A percentile compares a stretch with the other conserved stretches of the same genome.
Evolutionary conservation across 92 coral and sea anemone species (phyloP).

Genomic region (Hydrozoanthus gracilis): DNA sequence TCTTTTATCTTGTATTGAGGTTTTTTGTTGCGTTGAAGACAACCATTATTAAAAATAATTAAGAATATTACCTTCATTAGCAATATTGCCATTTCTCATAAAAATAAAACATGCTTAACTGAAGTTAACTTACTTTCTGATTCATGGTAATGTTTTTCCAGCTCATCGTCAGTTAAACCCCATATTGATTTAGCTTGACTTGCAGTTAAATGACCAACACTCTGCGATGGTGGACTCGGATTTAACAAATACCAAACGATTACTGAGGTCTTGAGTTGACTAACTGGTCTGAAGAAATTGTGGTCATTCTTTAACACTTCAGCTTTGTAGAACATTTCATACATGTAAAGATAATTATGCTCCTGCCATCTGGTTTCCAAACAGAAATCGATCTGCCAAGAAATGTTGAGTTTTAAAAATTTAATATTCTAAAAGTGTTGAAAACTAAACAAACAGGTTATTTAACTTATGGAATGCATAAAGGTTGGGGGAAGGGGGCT

Average conservation of each 20-base stretch:
- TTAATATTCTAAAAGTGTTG: not conserved
- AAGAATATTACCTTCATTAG: not conserved
- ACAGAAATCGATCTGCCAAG: slow-evolving; percentile 91
- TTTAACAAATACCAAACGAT: slow-evolving; percentile 98
- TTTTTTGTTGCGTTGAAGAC: not conserved
- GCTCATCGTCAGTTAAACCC: slow-evolving; percentile 96
- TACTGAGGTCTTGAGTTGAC: slow-evolving; percentile 98
- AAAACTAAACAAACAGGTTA: too few relatives aligned
- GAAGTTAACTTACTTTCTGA: slow-evolving; percentile 72
- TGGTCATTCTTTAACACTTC: slow-evolving; percentile 97
- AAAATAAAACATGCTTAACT: not conserved
- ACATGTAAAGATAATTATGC: slow-evolving; percentile 91
- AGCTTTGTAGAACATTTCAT: slow-evolving; percentile 98
- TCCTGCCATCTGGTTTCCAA: slow-evolving; percentile 93
- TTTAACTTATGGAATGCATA: not conserved
- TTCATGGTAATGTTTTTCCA: slow-evolving; percentile 90
- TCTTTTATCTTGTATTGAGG: slow-evolving; percentile 3
- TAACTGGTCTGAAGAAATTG: slow-evolving; percentile 98
- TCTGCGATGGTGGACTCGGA: slow-evolving; percentile 93
- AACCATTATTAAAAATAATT: not conserved
- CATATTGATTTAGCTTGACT: slow-evolving; percentile 99
- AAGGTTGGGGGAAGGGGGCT: too few relatives aligned
- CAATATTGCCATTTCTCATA: not conserved
- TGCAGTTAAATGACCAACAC: slow-evolving; percentile 97
- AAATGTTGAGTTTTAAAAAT: slow-evolving; percentile 5